Percentiles rank a stretch among this genome's conserved stretches.
Conservation (phyloP, 2,113 vertebrate genomes). For the Rattus rattus region DNA sequence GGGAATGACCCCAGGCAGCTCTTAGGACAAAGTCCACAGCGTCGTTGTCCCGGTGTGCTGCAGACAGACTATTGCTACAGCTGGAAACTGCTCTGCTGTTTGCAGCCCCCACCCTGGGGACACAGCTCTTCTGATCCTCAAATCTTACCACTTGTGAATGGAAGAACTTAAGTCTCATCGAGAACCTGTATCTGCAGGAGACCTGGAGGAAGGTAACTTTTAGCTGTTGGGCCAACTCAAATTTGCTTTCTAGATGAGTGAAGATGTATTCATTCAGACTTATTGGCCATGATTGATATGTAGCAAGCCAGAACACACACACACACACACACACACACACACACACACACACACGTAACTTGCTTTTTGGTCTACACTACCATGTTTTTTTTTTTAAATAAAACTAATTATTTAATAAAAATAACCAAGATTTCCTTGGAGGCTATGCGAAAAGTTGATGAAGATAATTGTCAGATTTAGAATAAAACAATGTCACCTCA, state of each 20-base stretch:
- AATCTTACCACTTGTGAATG: neutral
- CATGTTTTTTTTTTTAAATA: neutral
- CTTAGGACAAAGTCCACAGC: neutral
- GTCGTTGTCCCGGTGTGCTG: neutral
- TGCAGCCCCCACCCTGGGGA: too few species aligned
- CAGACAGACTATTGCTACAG: neutral
- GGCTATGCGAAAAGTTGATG: neutral
- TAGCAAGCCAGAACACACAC: neutral
- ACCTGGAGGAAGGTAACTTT: neutral
- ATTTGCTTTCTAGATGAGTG: neutral
- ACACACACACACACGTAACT: neutral
- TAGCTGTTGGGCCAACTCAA: neutral
- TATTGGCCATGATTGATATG: neutral
- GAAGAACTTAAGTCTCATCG: neutral
- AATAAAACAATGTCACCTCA: neutral
- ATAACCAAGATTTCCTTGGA: conserved; percentile 7
- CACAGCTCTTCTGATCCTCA: neutral
- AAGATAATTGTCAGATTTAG: neutral
- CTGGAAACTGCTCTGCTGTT: neutral
- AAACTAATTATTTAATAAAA: conserved; percentile 1
- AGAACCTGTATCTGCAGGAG: neutral
- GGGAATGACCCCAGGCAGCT: neutral
- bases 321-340: neutral
- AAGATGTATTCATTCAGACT: neutral
- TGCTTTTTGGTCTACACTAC: neutral